These are phyloP conservation scores for Drosophila equinoxialis DNA, from an alignment of 1,140 invertebrate species.

Conservation along the genomic window DNA sequence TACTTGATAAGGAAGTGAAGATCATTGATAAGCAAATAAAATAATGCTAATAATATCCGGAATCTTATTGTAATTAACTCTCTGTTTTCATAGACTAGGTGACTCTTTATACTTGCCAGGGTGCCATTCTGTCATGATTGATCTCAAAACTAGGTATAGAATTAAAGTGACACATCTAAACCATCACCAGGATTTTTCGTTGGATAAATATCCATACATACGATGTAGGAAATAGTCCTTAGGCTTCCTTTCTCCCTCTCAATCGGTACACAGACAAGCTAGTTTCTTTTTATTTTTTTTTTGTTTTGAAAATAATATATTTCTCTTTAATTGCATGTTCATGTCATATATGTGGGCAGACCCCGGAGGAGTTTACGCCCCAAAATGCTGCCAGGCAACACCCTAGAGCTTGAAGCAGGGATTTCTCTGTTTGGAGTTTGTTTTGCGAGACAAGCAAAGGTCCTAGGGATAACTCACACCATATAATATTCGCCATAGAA, in stretches of 20 bases:
- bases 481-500: constrained; percentile 49
- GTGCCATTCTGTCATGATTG: too few species aligned
- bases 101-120: too few species aligned
- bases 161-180: too few species aligned
- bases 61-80: too few species aligned
- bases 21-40: too few species aligned
- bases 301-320: constrained; percentile 34
- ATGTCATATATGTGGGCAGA: constrained; percentile 35
- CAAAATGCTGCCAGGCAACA: constrained; percentile 56
- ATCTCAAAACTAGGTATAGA: too few species aligned
- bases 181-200: not conserved
- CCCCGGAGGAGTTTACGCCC: constrained; percentile 11
- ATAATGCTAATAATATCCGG: too few species aligned
- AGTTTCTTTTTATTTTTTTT: not conserved
- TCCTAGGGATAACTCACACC: constrained; percentile 14
- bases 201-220: not conserved
- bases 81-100: too few species aligned
- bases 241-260: not conserved
- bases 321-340: constrained; percentile 66
- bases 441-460: constrained; percentile 51
- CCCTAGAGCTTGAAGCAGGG: constrained; percentile 52
- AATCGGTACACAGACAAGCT: not conserved
- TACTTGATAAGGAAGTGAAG: too few species aligned
- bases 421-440: constrained; percentile 53
- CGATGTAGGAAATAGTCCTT: not conserved